These are phyloP conservation scores for Cynocephalus volans DNA, from an alignment of 2,113 vertebrate species.

Conservation along the genomic window DNA sequence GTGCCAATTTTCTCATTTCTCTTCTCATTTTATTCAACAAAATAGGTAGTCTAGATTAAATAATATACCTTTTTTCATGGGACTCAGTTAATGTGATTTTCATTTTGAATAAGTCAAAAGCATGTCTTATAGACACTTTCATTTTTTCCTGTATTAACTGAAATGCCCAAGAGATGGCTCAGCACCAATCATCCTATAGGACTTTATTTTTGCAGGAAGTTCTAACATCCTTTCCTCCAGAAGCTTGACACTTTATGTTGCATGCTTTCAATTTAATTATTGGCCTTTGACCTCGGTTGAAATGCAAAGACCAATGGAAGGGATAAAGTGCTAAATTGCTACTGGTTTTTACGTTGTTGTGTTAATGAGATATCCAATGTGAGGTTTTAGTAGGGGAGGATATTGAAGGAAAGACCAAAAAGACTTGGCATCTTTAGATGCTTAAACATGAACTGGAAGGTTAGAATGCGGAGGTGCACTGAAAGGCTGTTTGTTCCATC, in stretches of 20 bases:
- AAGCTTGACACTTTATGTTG: neutral
- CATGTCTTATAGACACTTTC: neutral
- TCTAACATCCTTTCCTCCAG: neutral
- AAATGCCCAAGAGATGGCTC: neutral
- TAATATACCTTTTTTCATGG: neutral
- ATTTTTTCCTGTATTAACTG: constrained; percentile 4
- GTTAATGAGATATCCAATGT: neutral
- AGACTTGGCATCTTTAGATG: neutral
- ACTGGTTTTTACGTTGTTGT: constrained; percentile 6
- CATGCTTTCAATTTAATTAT: neutral
- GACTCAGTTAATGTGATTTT: neutral
- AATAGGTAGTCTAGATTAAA: neutral
- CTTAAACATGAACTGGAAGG: neutral
- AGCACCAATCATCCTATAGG: neutral
- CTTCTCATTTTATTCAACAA: neutral
- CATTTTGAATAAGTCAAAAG: constrained; percentile 19
- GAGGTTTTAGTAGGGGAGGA: neutral
- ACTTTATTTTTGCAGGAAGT: neutral
- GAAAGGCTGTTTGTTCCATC: neutral
- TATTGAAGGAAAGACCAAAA: neutral
- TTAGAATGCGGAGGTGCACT: neutral
- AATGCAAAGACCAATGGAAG: neutral
- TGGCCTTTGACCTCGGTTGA: constrained; percentile 29
- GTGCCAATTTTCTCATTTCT: neutral
- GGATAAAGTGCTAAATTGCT: neutral